Evolutionary conservation across 2,888 invertebrate genomes (phyloP), one percentile per base, ranked within the genome.

Genomic region (Steinernema scapterisci): DNA sequence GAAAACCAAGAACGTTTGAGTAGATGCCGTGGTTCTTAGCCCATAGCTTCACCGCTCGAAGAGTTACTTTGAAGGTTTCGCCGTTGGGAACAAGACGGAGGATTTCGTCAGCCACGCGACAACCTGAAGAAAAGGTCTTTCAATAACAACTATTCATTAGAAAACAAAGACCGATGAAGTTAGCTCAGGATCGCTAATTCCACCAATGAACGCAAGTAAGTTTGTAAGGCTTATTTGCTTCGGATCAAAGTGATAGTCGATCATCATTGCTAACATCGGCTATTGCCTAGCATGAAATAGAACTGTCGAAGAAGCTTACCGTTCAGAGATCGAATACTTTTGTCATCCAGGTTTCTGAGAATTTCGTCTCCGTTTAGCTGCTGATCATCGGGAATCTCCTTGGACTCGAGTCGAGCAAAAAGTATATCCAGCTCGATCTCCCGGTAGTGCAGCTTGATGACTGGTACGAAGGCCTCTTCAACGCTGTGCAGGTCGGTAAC

Each of bases 371-470:
- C 97, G 79, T 92, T 91, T 45, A 99, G 91, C 89, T 96, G 95
- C 90, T 93, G 90, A 76, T 91, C 90, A 82, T 96, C 95, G 16
- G 96, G 94, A 88, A 97, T 95, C 90, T 95, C 94, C 88, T 95
- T 95, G n/a, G 95, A 91, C 45, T 95, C 93, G 78, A 99, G 90
- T 78, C 95, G 91, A 0, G 99, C 97, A 90, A 99, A 99, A 78
- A 97, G 90, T 92, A 99, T 93, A 90, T 99, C 99, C 82, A 99
- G 85, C 88, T 99, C 99, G 82, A 99, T 96, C 43, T 94, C 95
- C 90, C 95, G 94, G 89, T 97, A 99, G 88, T 94, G 94, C 94
- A 99, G 95, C 90, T 99, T 99, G 81, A 99, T 96, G 9, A 99
- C 95, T 1, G 99, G 99, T 81, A 99, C 99, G 89, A 93, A 99